Evolutionary conservation across 1,140 invertebrate genomes (phyloP), one percentile per base, ranked within the genome.

Genomic region (Zaprionus lachaisei): DNA sequence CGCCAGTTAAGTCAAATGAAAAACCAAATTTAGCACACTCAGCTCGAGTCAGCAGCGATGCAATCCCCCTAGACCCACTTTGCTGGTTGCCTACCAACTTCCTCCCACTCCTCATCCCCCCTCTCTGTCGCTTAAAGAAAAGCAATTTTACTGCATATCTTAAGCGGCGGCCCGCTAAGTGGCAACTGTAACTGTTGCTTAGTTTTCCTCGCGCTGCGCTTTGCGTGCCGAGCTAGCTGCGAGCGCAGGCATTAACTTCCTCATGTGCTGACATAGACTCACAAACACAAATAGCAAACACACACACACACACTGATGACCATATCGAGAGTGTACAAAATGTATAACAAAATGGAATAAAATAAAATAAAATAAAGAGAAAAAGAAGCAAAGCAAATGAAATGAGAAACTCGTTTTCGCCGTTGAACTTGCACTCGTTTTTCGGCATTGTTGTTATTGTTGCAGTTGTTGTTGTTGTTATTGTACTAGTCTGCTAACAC

Each of bases 401-500:
- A 72, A 65, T 64, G 38, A 72, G 78, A 81, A 87, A 89, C 83
- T 68, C 41, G 83, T 89, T 87, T 87, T 81, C 81, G 71, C 65
- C 76, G 81, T 81, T 89, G 85, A 89, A 89, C 84, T 89, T 89
- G 84, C 85, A 85, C 84, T 89, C 86, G 85, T 90, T 87, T 90
- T 87, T 87, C 60, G 74, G 67, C 64, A 57, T 77, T 77, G 66
- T 72, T 77, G 64, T 67, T 54, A 49, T 80, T 11, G 37, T 15
- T 49, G 47, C 22, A 3, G n/a, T 12, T 44, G 15, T 17, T 44
- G 47, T 51, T 20, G 12, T 14, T 51, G 47, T 51, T 49, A 6
- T 17, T 47, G 41, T 49, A 14, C 20, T 51, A 69, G 75, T 80
- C 73, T 75, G 51, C 83, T 75, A 80, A 67, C 84, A 90, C 83